Conservation (phyloP, 2,888 invertebrate genomes). For the Ferrisia virgata region DNA sequence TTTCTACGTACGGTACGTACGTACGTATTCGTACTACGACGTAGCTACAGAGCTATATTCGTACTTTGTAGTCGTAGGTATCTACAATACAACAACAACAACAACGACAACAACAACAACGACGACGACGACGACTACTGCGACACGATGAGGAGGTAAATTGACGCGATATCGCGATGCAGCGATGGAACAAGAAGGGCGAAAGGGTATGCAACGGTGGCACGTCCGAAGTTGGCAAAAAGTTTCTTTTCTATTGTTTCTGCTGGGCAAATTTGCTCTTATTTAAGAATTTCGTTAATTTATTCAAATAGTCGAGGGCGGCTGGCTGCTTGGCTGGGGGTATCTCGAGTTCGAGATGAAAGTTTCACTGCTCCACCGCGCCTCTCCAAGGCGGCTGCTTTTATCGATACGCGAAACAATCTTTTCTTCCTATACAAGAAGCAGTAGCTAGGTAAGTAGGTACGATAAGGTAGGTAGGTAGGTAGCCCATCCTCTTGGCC, state of each 20-base stretch:
- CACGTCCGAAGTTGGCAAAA: constrained; percentile 5
- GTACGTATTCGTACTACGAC: too few species aligned
- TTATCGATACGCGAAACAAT: neutral
- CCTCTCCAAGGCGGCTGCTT: neutral
- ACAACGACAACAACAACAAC: too few species aligned
- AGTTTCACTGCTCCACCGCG: neutral
- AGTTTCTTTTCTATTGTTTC: constrained; percentile 28
- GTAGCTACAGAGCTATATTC: too few species aligned
- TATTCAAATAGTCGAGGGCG: constrained; percentile 1
- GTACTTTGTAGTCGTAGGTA: too few species aligned
- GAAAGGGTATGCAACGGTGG: neutral
- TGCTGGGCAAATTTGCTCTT: constrained; percentile 13
- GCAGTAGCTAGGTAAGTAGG: neutral
- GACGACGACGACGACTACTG: too few species aligned
- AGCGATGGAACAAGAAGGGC: neutral
- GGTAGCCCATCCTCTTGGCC: neutral
- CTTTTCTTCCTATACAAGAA: neutral
- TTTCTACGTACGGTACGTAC: neutral
- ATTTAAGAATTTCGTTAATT: constrained; percentile 28
- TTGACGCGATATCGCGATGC: neutral
- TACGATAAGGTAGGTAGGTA: neutral
- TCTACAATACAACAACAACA: too few species aligned
- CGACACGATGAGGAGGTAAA: neutral
- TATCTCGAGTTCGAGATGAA: neutral
- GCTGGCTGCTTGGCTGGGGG: neutral